These are phyloP conservation scores for Charadrius vociferus DNA, from an alignment of 2,113 vertebrate species.

Conservation along the genomic window DNA sequence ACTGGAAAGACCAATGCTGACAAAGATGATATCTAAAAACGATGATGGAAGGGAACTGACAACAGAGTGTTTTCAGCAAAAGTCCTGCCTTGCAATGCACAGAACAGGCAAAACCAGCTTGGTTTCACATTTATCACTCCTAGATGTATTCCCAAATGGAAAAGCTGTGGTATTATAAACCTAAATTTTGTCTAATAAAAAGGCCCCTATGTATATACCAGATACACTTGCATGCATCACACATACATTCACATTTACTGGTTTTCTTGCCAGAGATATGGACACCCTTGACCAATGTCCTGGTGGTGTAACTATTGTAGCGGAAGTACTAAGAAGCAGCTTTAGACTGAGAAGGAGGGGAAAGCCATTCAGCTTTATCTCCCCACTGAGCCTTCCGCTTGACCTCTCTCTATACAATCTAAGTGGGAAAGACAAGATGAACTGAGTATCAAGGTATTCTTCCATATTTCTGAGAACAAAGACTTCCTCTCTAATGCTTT, in stretches of 20 bases:
- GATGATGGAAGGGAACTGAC: neutral
- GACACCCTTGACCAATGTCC: neutral
- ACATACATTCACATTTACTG: neutral
- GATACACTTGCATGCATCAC: neutral
- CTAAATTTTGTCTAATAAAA: neutral
- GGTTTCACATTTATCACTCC: neutral
- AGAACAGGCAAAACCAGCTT: neutral
- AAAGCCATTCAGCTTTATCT: neutral
- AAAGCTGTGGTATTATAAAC: neutral
- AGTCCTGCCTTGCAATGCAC: neutral
- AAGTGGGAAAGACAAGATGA: neutral
- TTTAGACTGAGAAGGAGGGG: neutral
- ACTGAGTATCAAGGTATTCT: neutral
- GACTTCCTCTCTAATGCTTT: neutral
- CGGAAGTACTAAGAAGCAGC: neutral
- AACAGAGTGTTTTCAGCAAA: neutral
- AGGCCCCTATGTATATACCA: neutral
- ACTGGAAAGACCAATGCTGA: neutral
- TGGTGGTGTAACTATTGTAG: neutral
- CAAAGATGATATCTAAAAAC: neutral
- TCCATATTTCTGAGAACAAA: neutral
- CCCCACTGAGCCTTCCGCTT: neutral
- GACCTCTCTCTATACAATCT: neutral
- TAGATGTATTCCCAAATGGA: neutral
- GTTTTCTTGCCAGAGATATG: neutral